Base-by-base conservation (phyloP, 2,113 vertebrate genomes). In the Callospermophilus lateralis region DNA sequence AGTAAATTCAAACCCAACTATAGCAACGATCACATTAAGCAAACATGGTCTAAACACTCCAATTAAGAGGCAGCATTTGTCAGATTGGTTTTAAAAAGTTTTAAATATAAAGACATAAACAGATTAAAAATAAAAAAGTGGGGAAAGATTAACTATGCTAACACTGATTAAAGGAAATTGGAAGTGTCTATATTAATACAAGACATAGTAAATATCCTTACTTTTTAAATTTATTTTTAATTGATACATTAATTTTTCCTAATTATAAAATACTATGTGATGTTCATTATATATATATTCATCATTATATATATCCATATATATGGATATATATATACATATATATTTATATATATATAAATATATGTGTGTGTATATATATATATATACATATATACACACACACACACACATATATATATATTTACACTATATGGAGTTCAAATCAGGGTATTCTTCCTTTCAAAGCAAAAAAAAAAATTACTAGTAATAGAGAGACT, bases 21-120 rank as follows among this genome's bases (percentile, higher is more conserved):
- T 12, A 93, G 48, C 58, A 96, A 90, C 58, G 74, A 72, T 67
- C 32, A 83, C 8, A 90, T 90, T 93, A 78, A 83, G 67, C 3
- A 83, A 58, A 70, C 78, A 90, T 63, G 39, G 8, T 73, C 34
- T 78, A 96, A 84, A 80, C 16, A 85, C 10, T 39, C 2, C 12
- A 89, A 76, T 72, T 51, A 87, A 92, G 85, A 79, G 39, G 1
- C 12, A 90, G 19, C 6, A 90, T 51, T 30, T 76, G 3, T 86
- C 67, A 95, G 53, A 48, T 1, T 89, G 8, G 30, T 45, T 79
- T 67, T 37, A 78, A 26, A n/a, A 76, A 68, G 45, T 73, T 6
- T 79, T 73, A 58, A 63, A 88, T 55, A 58, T 24, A 90, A 84
- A 90, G 37, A 6, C 22, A 89, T 9, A 96, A 67, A 30, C 39